A percentile compares a stretch with the other conserved stretches of the same genome.
These are phyloP conservation scores for Rousettus madagascariensis DNA, from an alignment of 2,797 vertebrate species.

Conservation along the genomic window DNA sequence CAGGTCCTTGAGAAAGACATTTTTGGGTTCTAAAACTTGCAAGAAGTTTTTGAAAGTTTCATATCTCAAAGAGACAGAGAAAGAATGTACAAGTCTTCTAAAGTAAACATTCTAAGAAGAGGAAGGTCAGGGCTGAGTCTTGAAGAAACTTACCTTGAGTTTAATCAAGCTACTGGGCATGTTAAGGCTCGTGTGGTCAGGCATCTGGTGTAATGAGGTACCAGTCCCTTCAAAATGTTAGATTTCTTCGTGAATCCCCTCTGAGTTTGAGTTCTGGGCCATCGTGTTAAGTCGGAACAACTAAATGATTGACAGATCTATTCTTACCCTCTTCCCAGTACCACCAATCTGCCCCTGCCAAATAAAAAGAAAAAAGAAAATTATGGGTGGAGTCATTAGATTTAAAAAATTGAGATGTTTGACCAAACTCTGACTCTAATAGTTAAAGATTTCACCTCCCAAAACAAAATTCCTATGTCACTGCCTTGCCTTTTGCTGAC, in stretches of 20 bases:
- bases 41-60: background rate
- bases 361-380: background rate
- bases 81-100: background rate
- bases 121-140: background rate
- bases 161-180: background rate
- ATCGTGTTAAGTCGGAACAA: background rate
- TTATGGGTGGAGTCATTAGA: background rate
- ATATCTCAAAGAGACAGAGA: background rate
- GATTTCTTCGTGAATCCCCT: background rate
- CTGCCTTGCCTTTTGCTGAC: conserved; percentile 74
- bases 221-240: background rate
- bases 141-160: background rate
- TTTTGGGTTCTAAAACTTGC: background rate
- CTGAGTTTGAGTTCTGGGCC: background rate
- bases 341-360: too few relatives aligned
- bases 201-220: too few relatives aligned
- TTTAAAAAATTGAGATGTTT: background rate
- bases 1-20: background rate
- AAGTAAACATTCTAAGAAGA: background rate
- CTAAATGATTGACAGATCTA: background rate
- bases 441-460: background rate
- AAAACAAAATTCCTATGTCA: background rate
- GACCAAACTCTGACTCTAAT: background rate
- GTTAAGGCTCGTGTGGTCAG: background rate
- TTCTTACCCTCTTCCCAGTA: background rate